Evolutionary conservation across 2,888 invertebrate genomes (phyloP).

Genomic region (Cetonia aurata): DNA sequence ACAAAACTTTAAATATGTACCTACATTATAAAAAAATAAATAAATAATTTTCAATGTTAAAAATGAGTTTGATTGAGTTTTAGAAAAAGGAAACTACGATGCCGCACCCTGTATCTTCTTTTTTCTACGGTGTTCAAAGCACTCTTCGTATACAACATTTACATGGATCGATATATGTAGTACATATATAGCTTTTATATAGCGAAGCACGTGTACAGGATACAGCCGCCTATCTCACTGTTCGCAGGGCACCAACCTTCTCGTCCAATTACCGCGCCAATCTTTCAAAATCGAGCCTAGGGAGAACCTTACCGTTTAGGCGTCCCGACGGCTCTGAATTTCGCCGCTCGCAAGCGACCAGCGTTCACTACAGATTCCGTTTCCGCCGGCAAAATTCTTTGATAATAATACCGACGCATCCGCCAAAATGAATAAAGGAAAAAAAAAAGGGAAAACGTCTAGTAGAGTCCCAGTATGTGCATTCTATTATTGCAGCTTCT

Average conservation of each 20-base stretch:
- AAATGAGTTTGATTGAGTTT: too few relatives aligned
- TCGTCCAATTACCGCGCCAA: slow-evolving; percentile 58
- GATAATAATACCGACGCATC: not conserved
- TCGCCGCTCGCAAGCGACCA: too few relatives aligned
- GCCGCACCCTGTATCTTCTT: too few relatives aligned
- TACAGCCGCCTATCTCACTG: slow-evolving; percentile 46
- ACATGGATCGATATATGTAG: slow-evolving; percentile 43
- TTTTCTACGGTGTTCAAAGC: too few relatives aligned
- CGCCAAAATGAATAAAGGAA: not conserved
- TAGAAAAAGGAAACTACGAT: too few relatives aligned
- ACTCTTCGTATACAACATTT: slow-evolving; percentile 8
- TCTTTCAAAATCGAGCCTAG: slow-evolving; percentile 55
- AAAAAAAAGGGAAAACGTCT: too few relatives aligned
- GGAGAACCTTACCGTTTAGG: slow-evolving; percentile 23
- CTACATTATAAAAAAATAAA: too few relatives aligned
- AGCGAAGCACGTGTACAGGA: not conserved
- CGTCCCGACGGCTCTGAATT: slow-evolving; percentile 2
- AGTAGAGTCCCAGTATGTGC: too few relatives aligned
- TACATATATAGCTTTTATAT: not conserved
- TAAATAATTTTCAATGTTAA: too few relatives aligned
- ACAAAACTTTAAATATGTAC: too few relatives aligned
- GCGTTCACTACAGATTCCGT: not conserved
- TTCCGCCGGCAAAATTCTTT: not conserved
- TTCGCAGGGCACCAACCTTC: slow-evolving; percentile 55
- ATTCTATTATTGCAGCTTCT: too few relatives aligned